Evolutionary conservation across 1,140 invertebrate genomes (phyloP).

Genomic region (Drosophila jambulina): DNA sequence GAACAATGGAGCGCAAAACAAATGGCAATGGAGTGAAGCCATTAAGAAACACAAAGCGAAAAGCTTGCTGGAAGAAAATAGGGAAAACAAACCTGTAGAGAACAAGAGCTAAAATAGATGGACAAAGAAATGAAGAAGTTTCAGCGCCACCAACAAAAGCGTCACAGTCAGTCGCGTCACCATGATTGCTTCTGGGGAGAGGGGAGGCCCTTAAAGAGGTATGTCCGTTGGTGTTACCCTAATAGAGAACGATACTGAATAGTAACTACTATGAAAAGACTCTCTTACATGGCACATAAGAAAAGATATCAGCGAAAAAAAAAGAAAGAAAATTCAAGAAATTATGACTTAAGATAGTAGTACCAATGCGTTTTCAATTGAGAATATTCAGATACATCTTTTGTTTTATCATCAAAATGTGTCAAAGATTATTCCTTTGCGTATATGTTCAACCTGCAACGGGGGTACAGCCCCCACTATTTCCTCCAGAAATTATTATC

Average conservation of each 20-base stretch:
- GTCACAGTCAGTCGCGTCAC: constrained; percentile 39
- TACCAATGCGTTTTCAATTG: background rate
- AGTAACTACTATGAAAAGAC: background rate
- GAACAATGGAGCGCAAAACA: constrained; percentile 68
- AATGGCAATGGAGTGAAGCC: constrained; percentile 72
- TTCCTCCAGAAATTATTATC: constrained; percentile 1
- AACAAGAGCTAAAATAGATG: constrained; percentile 65
- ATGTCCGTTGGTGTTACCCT: background rate
- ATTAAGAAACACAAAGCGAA: constrained; percentile 67
- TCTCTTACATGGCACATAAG: background rate
- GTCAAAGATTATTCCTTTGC: no score
- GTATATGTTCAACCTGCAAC: background rate
- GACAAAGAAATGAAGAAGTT: constrained; percentile 57
- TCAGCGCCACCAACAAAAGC: constrained; percentile 55
- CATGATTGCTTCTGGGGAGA: constrained; percentile 19
- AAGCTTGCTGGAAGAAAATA: constrained; percentile 21
- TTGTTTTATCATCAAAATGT: background rate
- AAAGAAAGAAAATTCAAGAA: background rate
- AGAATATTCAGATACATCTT: background rate
- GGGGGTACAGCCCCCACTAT: background rate
- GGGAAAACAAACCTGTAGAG: constrained; percentile 15
- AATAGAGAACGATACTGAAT: background rate
- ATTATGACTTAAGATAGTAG: background rate
- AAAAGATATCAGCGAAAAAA: background rate
- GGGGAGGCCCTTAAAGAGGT: background rate